Conservation (phyloP, 2,888 invertebrate species). For the Agonopterix arenella region DNA sequence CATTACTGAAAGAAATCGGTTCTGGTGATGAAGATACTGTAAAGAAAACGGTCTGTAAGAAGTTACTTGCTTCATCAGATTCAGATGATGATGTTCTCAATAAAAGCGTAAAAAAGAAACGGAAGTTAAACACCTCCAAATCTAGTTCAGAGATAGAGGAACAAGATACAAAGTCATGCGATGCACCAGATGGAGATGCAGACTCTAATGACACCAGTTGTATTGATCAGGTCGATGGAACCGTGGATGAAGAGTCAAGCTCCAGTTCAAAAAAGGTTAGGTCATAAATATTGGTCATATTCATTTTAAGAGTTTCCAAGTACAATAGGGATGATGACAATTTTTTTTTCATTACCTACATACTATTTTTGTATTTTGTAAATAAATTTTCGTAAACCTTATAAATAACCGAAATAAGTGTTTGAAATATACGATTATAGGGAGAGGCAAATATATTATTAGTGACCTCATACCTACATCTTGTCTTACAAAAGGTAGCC, state of each 20-base stretch:
- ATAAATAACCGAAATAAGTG: no score
- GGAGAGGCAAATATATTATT: no score
- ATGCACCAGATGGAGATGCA: neutral
- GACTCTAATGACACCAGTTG: neutral
- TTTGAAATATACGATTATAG: no score
- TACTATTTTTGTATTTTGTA: no score
- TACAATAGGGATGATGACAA: no score
- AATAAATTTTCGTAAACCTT: no score
- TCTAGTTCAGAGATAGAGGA: constrained; percentile 1
- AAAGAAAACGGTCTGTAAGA: constrained; percentile 6
- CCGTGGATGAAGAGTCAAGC: constrained; percentile 30
- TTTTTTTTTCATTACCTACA: no score
- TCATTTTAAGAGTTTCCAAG: no score
- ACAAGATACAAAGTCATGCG: constrained; percentile 11
- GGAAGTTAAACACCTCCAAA: no score
- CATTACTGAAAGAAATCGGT: constrained; percentile 29
- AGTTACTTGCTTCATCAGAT: constrained; percentile 20
- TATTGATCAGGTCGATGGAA: constrained; percentile 17
- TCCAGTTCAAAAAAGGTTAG: constrained; percentile 59
- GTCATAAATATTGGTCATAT: constrained; percentile 10
- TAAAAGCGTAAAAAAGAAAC: constrained; percentile 3
- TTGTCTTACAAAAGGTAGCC: no score
- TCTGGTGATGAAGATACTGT: constrained; percentile 25
- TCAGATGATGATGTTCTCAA: constrained; percentile 22
- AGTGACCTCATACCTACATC: no score